Conservation (phyloP, 2,113 vertebrate genomes). For the Genyomyrus donnyi region DNA sequence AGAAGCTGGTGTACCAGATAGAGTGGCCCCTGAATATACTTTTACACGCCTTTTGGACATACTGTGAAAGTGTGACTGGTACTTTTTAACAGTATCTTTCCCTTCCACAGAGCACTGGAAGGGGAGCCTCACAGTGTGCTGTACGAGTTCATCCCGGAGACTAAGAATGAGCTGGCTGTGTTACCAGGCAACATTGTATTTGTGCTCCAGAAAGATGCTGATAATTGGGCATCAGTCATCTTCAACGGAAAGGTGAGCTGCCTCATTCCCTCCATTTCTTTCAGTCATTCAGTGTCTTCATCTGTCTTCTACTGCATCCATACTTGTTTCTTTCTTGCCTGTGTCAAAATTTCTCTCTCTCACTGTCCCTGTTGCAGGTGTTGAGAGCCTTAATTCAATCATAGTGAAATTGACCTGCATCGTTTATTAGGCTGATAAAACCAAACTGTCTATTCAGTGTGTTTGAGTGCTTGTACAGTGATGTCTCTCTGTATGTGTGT, state of each 20-base stretch:
- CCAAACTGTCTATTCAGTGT: neutral
- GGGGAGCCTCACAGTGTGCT: conserved; percentile 81
- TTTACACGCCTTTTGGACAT: neutral
- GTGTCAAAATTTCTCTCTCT: neutral
- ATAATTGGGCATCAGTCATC: conserved; percentile 91
- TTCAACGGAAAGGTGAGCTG: conserved; percentile 85
- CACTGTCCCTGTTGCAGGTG: neutral
- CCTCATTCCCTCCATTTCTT: neutral
- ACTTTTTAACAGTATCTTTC: neutral
- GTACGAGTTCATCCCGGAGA: conserved; percentile 82
- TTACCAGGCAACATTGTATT: conserved; percentile 91
- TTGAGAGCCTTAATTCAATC: neutral
- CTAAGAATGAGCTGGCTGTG: conserved; percentile 76
- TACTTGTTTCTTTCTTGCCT: neutral
- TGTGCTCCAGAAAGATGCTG: conserved; percentile 77
- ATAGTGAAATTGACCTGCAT: neutral
- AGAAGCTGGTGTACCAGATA: neutral
- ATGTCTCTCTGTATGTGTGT: neutral
- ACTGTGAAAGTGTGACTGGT: neutral
- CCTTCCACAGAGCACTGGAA: conserved; percentile 67
- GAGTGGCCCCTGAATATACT: neutral
- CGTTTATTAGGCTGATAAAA: neutral
- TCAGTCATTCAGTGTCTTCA: neutral
- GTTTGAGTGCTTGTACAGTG: neutral
- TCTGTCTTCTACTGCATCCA: neutral